phyloP scores from a whole-genome alignment of 2,113 vertebrate genomes.

The Cryptomyrus ogoouensis region DNA sequence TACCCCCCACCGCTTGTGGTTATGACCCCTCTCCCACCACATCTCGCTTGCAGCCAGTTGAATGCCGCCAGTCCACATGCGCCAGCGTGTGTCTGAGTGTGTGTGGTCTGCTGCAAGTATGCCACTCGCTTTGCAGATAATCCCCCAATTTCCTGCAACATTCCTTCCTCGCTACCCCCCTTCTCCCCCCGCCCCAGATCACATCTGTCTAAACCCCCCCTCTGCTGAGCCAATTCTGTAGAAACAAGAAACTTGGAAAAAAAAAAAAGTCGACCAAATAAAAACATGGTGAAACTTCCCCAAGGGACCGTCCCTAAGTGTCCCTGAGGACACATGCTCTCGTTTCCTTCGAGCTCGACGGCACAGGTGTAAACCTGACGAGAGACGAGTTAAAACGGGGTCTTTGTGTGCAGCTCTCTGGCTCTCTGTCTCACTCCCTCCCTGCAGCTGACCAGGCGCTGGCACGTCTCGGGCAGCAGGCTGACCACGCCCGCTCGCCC shows the following conservation, averaged over 20 bases:
- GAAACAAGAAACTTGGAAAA: background rate
- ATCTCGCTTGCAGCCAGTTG: background rate
- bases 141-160: conserved; percentile 40
- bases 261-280: background rate
- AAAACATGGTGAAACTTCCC: background rate
- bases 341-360: background rate
- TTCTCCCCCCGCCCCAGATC: background rate
- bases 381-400: background rate
- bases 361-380: background rate
- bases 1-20: background rate
- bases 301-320: background rate
- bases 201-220: conserved; percentile 5
- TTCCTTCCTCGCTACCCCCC: conserved; percentile 26
- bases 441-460: background rate
- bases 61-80: background rate
- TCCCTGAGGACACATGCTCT: background rate
- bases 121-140: conserved; percentile 16
- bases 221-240: background rate
- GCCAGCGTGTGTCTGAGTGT: background rate
- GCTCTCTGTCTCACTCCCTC: background rate
- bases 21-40: background rate
- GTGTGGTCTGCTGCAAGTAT: background rate
- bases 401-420: background rate
- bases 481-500: background rate
- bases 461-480: background rate